phyloP scores from a whole-genome alignment of 2,113 vertebrate species.

The Albula goreensis region DNA sequence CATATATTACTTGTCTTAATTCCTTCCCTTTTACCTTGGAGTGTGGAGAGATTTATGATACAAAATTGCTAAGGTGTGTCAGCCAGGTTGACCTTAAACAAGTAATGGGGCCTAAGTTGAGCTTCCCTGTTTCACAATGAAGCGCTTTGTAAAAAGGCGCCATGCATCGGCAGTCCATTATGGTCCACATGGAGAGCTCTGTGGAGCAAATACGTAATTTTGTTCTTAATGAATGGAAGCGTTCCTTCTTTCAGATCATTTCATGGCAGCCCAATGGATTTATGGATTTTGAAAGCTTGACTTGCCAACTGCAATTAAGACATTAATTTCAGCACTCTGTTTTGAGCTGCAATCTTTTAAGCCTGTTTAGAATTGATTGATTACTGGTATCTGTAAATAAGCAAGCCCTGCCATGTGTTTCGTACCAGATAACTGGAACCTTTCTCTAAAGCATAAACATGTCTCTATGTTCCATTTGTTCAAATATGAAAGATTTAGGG shows the following conservation, averaged over 20 bases:
- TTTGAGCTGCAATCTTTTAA: neutral
- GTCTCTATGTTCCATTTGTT: neutral
- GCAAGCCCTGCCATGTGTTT: neutral
- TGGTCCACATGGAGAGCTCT: neutral
- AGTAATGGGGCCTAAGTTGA: neutral
- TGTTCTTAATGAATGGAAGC: neutral
- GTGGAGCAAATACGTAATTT: neutral
- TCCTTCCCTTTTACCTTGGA: neutral
- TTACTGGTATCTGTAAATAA: neutral
- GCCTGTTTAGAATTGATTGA: neutral
- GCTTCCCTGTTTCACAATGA: no score
- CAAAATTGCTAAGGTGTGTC: neutral
- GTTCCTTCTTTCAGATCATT: neutral
- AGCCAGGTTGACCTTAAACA: neutral
- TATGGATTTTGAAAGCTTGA: neutral
- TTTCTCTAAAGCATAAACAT: neutral
- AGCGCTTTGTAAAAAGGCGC: no score
- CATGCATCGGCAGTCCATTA: no score
- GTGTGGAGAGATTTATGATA: neutral
- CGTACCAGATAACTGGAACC: neutral
- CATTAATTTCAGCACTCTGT: neutral
- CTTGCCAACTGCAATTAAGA: neutral
- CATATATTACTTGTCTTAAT: neutral
- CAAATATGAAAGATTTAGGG: neutral
- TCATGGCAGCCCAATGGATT: neutral